A percentile compares a stretch with the other conserved stretches of the same genome.
Evolutionary conservation across 2,888 invertebrate genomes (phyloP).

Genomic region (Polyommatus iphigenia): DNA sequence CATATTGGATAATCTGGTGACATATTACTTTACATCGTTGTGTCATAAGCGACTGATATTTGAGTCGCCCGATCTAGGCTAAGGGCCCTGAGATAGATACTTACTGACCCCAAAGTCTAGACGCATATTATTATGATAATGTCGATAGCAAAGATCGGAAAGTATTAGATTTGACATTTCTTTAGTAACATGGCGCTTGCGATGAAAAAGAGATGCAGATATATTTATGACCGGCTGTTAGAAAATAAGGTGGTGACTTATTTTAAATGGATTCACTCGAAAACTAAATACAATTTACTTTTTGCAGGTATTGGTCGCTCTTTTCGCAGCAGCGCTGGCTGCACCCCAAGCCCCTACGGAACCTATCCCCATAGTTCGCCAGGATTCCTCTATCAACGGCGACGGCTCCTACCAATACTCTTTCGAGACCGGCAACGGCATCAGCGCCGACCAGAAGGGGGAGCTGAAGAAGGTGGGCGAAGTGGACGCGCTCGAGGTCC

Average conservation of each 20-base stretch:
- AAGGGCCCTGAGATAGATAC: slow-evolving; percentile 1
- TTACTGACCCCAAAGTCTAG: neutral
- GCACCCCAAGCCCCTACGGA: slow-evolving; percentile 67
- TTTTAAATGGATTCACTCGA: neutral
- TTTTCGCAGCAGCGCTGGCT: slow-evolving; percentile 60
- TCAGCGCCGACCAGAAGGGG: slow-evolving; percentile 81
- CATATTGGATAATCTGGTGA: slow-evolving; percentile 20
- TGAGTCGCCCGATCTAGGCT: neutral
- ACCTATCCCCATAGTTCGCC: slow-evolving; percentile 78
- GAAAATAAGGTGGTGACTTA: too few relatives aligned
- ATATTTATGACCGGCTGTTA: too few relatives aligned
- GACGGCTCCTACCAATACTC: slow-evolving; percentile 82
- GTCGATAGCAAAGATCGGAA: too few relatives aligned
- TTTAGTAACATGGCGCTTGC: neutral
- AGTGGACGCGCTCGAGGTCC: slow-evolving; percentile 77
- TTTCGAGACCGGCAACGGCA: slow-evolving; percentile 85
- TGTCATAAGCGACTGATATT: slow-evolving; percentile 9
- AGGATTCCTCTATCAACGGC: slow-evolving; percentile 79
- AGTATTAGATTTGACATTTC: neutral
- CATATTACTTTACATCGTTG: slow-evolving; percentile 30
- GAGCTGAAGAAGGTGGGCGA: slow-evolving; percentile 81
- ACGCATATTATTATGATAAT: neutral
- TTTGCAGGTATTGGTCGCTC: slow-evolving; percentile 64
- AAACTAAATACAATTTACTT: neutral
- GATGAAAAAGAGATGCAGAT: too few relatives aligned